Percentiles rank a stretch among this genome's conserved stretches.
Conservation (phyloP, 2,113 vertebrate genomes). For the Scartelaos histophorus region DNA sequence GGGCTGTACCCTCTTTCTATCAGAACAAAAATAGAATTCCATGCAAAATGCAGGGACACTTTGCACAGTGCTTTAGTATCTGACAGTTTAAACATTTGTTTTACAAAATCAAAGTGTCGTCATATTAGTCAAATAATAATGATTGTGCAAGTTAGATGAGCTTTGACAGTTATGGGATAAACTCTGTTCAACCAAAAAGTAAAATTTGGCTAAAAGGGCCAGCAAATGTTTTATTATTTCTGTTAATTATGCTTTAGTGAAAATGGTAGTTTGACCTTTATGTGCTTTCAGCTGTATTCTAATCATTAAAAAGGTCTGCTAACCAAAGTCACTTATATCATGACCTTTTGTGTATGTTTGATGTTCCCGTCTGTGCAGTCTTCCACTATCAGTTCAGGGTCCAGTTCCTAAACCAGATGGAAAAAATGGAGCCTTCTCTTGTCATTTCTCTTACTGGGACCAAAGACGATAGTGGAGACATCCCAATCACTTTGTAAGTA, state of each 20-base stretch:
- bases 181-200: too few relatives aligned
- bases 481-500: conserved; percentile 86
- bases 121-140: too few relatives aligned
- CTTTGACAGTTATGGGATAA: too few relatives aligned
- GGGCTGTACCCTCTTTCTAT: too few relatives aligned
- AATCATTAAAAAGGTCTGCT: neutral
- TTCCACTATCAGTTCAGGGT: conserved; percentile 94
- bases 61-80: too few relatives aligned
- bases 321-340: neutral
- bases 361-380: conserved; percentile 70
- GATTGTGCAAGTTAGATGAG: too few relatives aligned
- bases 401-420: conserved; percentile 82
- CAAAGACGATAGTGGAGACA: conserved; percentile 78
- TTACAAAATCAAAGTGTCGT: too few relatives aligned
- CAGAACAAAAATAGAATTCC: neutral
- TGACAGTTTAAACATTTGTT: too few relatives aligned
- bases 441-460: conserved; percentile 84
- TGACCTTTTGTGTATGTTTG: neutral
- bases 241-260: neutral
- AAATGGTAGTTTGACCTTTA: neutral
- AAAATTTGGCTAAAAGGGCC: too few relatives aligned
- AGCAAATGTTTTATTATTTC: too few relatives aligned
- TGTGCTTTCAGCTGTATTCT: too few relatives aligned
- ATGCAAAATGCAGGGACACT: neutral
- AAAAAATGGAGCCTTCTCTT: conserved; percentile 76